A percentile compares a stretch with the other conserved stretches of the same genome.
Evolutionary conservation across 1,140 invertebrate species (phyloP).

Genomic region (Drosophila sturtevanti): DNA sequence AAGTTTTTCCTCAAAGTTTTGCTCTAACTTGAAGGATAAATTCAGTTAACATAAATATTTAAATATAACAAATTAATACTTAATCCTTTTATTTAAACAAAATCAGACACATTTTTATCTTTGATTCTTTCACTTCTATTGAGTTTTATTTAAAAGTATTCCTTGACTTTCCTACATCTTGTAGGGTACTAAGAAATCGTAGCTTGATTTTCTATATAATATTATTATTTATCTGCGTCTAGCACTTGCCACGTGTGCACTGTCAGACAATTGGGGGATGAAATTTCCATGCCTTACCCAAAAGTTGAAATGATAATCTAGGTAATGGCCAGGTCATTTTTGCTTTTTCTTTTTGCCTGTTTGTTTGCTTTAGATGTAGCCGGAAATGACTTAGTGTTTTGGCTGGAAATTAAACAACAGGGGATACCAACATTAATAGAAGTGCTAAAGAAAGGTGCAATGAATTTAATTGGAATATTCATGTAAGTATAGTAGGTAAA

Average conservation of each 20-base stretch:
- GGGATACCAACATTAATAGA: slow-evolving; percentile 7
- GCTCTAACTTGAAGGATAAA: no score
- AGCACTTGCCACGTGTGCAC: slow-evolving; percentile 15
- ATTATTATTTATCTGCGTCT: slow-evolving; percentile 29
- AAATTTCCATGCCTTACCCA: slow-evolving; percentile 46
- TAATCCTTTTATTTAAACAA: no score
- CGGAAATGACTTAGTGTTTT: slow-evolving; percentile 78
- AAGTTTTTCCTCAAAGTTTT: no score
- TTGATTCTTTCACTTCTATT: no score
- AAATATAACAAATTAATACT: no score
- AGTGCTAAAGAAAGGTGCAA: slow-evolving; percentile 67
- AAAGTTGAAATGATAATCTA: slow-evolving; percentile 76
- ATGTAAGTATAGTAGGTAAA: slow-evolving; percentile 57
- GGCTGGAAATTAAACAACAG: slow-evolving; percentile 64
- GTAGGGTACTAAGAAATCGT: not conserved
- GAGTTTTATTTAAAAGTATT: no score
- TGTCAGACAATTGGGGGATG: slow-evolving; percentile 8
- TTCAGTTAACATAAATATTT: no score
- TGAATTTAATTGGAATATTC: slow-evolving; percentile 77
- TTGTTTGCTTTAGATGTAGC: not conserved
- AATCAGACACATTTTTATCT: no score
- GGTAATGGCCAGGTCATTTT: slow-evolving; percentile 68
- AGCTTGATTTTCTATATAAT: not conserved
- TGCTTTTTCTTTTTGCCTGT: not conserved
- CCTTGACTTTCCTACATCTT: no score